Conservation (phyloP, 2,797 vertebrate genomes). For the Coccyzus lansbergi region DNA sequence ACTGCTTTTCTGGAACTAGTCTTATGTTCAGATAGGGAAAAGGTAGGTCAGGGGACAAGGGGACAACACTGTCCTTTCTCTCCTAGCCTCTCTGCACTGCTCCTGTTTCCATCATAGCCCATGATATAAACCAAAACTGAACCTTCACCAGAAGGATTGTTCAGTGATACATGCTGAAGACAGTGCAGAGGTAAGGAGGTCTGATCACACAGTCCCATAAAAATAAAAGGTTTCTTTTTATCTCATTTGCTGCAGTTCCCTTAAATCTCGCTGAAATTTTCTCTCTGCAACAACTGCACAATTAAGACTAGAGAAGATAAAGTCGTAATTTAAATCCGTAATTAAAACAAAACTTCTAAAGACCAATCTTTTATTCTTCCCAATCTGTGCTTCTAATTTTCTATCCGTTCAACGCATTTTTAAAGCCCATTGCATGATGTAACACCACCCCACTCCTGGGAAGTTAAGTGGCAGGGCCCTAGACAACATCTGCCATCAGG, state of each 20-base stretch:
- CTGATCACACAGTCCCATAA: not conserved
- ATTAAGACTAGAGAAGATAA: not conserved
- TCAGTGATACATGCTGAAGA: not conserved
- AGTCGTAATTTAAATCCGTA: conserved; percentile 11
- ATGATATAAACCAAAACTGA: not conserved
- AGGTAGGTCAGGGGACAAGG: not conserved
- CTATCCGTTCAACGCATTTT: not conserved
- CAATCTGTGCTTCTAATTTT: not conserved
- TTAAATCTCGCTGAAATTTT: not conserved
- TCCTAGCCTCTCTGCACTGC: not conserved
- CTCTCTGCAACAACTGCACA: not conserved
- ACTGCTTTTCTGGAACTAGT: not conserved
- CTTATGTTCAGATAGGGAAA: not conserved
- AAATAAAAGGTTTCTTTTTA: not conserved
- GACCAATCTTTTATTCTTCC: not conserved
- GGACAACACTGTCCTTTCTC: not conserved
- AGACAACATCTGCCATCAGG: conserved; percentile 5
- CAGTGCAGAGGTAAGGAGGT: not conserved
- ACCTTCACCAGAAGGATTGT: not conserved
- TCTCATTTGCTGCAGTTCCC: not conserved
- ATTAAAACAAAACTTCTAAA: conserved; percentile 23
- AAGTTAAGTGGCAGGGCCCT: not conserved
- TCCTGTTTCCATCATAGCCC: not conserved
- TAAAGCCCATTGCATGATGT: not conserved
- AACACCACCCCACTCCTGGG: not conserved